Evolutionary conservation across 2,888 invertebrate genomes (phyloP).

Genomic region (Chromoteleia sp.): DNA sequence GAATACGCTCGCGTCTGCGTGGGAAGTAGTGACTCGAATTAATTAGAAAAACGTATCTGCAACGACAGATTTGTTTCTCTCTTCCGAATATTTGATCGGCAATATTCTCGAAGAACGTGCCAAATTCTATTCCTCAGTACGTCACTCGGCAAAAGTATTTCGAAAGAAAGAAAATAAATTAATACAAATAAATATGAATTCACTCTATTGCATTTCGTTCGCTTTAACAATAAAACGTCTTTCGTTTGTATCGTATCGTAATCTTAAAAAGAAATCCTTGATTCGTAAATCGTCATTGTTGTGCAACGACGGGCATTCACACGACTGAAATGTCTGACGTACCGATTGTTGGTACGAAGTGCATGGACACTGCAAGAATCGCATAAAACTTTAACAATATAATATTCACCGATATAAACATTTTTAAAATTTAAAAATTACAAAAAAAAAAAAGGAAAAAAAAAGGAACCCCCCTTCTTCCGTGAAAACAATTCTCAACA

Average conservation of each 20-base stretch:
- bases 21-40: slow-evolving; percentile 17
- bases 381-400: slow-evolving; percentile 67
- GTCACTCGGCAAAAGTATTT: not conserved
- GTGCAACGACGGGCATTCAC: slow-evolving; percentile 34
- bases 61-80: slow-evolving; percentile 24
- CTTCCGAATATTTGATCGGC: slow-evolving; percentile 9
- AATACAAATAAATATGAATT: slow-evolving; percentile 60
- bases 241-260: slow-evolving; percentile 4
- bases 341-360: slow-evolving; percentile 63
- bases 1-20: slow-evolving; percentile 9
- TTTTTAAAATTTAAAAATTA: slow-evolving; percentile 68
- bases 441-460: slow-evolving; percentile 28
- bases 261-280: slow-evolving; percentile 18
- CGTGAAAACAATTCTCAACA: too few relatives aligned
- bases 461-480: too few relatives aligned
- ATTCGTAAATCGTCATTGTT: slow-evolving; percentile 4
- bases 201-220: slow-evolving; percentile 53
- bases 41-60: not conserved
- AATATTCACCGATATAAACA: slow-evolving; percentile 67
- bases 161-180: slow-evolving; percentile 34
- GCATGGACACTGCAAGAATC: slow-evolving; percentile 26
- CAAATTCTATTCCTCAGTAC: not conserved
- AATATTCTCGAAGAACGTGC: slow-evolving; percentile 8
- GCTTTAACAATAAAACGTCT: slow-evolving; percentile 33
- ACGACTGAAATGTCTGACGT: slow-evolving; percentile 55